Percentiles rank a stretch among this genome's conserved stretches.
phyloP scores from a whole-genome alignment of 2,888 invertebrate genomes.

The Myathropa florea region DNA sequence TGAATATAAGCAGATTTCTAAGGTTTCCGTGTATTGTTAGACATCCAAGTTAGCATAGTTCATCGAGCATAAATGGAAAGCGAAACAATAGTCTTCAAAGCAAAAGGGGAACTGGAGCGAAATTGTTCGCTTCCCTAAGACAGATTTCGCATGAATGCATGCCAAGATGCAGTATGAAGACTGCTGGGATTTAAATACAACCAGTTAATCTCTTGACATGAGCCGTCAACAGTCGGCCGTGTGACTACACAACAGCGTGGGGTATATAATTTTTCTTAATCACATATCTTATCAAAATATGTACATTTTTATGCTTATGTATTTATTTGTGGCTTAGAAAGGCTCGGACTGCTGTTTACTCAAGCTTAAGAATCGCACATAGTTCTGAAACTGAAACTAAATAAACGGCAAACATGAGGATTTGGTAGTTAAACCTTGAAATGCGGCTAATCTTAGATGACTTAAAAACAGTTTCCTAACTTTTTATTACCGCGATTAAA shows the following conservation, averaged over 20 bases:
- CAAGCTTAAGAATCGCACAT: neutral
- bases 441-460: neutral
- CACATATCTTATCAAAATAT: no score
- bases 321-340: neutral
- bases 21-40: conserved; percentile 37
- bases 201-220: neutral
- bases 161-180: neutral
- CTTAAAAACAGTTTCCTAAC: neutral
- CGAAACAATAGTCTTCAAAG: neutral
- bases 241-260: neutral
- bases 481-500: no score
- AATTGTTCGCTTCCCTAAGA: neutral
- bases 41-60: conserved; percentile 20
- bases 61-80: conserved; percentile 18
- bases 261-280: neutral
- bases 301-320: neutral
- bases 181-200: neutral
- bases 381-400: neutral
- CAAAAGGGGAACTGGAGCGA: conserved; percentile 25
- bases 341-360: neutral
- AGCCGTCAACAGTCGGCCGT: neutral
- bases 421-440: neutral
- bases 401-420: neutral
- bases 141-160: neutral
- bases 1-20: conserved; percentile 39